Conservation (phyloP, 64 coral and sea anemone genomes). For the Catalaphyllia jardinei region DNA sequence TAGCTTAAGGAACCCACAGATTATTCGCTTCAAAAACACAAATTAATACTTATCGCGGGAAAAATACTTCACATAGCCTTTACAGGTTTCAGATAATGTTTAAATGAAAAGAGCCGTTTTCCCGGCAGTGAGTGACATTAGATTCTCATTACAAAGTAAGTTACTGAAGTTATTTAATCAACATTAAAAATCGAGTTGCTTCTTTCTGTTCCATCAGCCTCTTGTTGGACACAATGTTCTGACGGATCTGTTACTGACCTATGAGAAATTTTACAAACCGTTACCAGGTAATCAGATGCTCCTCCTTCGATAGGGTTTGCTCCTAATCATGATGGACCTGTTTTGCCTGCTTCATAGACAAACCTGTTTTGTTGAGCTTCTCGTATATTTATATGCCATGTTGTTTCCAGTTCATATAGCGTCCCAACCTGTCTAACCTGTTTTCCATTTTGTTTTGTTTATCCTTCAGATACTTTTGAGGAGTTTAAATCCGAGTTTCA, state of each 20-base stretch:
- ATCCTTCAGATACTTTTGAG: conserved; percentile 53
- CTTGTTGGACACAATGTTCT: conserved; percentile 90
- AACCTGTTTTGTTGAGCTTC: no score
- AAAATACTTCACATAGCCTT: no score
- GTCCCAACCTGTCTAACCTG: not conserved
- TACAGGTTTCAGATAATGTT: no score
- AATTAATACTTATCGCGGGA: no score
- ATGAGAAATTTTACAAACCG: conserved; percentile 78
- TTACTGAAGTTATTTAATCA: no score
- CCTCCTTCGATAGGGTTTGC: not conserved
- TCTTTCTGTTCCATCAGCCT: conserved; percentile 61
- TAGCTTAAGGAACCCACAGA: no score
- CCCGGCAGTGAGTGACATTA: no score
- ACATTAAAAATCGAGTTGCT: no score
- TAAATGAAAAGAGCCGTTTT: not conserved
- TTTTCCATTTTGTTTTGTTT: not conserved
- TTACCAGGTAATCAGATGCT: conserved; percentile 61
- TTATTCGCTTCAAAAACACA: no score
- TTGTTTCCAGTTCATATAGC: not conserved
- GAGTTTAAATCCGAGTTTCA: conserved; percentile 72
- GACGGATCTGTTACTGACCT: conserved; percentile 77
- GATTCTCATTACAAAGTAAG: no score
- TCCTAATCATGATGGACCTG: not conserved
- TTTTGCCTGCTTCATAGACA: no score
- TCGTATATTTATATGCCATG: no score